A percentile compares a stretch with the other conserved stretches of the same genome.
Evolutionary conservation across 2,797 vertebrate species (phyloP).

Genomic region (Myotis daubentonii): DNA sequence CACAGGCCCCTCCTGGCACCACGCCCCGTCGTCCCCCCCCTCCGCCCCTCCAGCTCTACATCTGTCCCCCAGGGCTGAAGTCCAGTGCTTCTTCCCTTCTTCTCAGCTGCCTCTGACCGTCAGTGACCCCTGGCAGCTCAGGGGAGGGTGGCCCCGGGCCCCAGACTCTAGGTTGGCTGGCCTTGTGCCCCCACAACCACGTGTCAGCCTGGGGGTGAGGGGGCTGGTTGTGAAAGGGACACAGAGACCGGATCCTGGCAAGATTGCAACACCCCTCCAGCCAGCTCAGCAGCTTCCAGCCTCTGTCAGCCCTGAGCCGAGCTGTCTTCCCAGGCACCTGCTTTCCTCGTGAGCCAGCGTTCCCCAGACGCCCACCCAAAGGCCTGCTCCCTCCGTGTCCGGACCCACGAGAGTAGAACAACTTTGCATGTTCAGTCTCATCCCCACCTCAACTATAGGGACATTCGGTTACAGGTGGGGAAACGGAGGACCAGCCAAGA

Average conservation of each 20-base stretch:
- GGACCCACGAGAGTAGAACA: neutral
- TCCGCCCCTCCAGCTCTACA: neutral
- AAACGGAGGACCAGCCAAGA: neutral
- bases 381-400: neutral
- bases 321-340: neutral
- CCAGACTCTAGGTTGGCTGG: conserved; percentile 64
- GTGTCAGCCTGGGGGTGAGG: conserved; percentile 9
- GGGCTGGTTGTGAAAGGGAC: conserved; percentile 56
- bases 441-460: neutral
- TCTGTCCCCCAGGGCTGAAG: neutral
- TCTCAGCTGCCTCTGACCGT: conserved; percentile 48
- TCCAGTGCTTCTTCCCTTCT: neutral
- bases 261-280: conserved; percentile 54
- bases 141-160: conserved; percentile 41
- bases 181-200: neutral
- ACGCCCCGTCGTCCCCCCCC: neutral
- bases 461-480: neutral
- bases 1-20: neutral
- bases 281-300: neutral
- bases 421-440: neutral
- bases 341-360: neutral
- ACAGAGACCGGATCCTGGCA: conserved; percentile 10
- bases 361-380: neutral
- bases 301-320: neutral
- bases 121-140: conserved; percentile 65